Base-by-base conservation (phyloP, 1,140 invertebrate species). In the Popillia japonica region DNA sequence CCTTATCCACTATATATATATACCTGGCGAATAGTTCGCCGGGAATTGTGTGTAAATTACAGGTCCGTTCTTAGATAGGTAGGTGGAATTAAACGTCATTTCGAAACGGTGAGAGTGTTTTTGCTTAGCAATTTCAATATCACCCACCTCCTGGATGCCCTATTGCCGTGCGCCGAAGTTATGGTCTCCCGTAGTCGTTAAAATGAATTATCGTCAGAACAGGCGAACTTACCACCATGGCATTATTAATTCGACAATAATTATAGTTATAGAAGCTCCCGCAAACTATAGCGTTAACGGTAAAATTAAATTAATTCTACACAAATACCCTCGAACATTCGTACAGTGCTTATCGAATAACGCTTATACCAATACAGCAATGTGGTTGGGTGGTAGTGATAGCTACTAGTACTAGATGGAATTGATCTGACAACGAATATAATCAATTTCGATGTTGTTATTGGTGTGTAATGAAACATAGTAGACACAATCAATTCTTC, bases 211-310 rank as follows among this genome's bases (percentile, higher is more conserved):
- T 64, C 61, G 61, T 27, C 61, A 20, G 61, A 64, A 64, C 61
- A 27, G 61, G 61, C 61, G 23, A 64, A 64, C 61, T 64, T 64
- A 20, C 61, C 61, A 20, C 61, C 61, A 48, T n/a, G 11, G 61
- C 61, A 64, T 64, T 64, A 64, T 64, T 64, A 64, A 64, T 64
- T 64, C 61, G 61, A 64, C 61, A 64, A 64, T 64, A 64, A 64
- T 64, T 64, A 64, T 64, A 64, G 61, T 64, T 64, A 64, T 64
- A 64, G 61, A 27, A 22, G 61, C 23, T 20, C 44, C 44, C n/a
- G 8, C 44, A 10, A 20, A 22, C 61, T 64, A 11, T 48, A 48
- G 61, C 61, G 17, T 64, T 64, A 64, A 64, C 61, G 17, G 61
- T 64, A 64, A 64, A 64, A 64, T 64, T 64, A 64, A 64, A 64